These are phyloP conservation scores for Bhutanitis thaidina DNA, from an alignment of 2,888 invertebrate species.

Conservation along the genomic window DNA sequence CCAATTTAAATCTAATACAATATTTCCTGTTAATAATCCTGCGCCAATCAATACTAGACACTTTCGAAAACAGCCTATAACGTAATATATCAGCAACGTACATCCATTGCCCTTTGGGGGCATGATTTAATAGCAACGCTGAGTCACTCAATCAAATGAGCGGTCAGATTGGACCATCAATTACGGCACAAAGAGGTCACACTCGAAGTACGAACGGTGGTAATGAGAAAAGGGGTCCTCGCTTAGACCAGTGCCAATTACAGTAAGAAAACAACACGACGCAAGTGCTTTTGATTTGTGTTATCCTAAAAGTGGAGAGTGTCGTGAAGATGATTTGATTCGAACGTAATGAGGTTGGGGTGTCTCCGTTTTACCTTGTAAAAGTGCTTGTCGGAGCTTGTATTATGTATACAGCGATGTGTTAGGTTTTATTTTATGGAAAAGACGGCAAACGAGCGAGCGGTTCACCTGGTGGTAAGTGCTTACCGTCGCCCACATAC, in stretches of 20 bases:
- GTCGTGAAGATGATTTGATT: too few species aligned
- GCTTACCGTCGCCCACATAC: too few species aligned
- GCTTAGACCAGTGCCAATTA: not conserved
- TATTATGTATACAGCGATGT: too few species aligned
- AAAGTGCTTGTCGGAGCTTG: too few species aligned
- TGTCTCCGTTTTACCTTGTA: too few species aligned
- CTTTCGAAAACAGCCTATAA: not conserved
- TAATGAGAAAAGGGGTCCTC: not conserved
- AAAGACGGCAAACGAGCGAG: too few species aligned
- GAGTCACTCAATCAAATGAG: slow-evolving; percentile 21
- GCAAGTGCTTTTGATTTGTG: not conserved
- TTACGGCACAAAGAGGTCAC: slow-evolving; percentile 6
- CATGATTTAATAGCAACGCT: slow-evolving; percentile 14
- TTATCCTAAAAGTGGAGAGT: not conserved
- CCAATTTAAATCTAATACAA: too few species aligned
- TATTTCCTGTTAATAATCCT: too few species aligned
- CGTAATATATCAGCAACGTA: not conserved
- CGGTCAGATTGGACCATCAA: slow-evolving; percentile 19
- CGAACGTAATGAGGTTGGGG: too few species aligned
- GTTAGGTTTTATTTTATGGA: too few species aligned
- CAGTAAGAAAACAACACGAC: not conserved
- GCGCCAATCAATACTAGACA: too few species aligned
- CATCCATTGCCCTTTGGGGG: slow-evolving; percentile 16
- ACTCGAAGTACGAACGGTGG: not conserved
- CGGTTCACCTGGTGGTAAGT: too few species aligned